Base-by-base conservation (phyloP, 2,888 invertebrate genomes). In the Diplolepis rosae region DNA sequence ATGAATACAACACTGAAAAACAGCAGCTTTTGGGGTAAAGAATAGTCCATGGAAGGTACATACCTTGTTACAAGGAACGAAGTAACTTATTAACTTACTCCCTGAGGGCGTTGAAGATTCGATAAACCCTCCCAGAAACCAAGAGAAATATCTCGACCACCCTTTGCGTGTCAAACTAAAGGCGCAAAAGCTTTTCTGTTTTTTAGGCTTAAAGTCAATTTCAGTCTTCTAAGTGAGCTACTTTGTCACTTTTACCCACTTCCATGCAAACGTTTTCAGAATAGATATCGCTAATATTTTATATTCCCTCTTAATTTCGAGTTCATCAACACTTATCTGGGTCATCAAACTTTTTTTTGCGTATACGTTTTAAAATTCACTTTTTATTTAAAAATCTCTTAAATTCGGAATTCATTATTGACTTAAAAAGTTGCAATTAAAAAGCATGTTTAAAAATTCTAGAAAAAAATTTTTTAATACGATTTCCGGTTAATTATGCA, bases 41-140 rank as follows among this genome's bases (percentile, higher is more conserved):
- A 77, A 72, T 72, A 61, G 65, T 71, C 74, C 51, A 48, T 56
- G 71, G 54, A 65, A 75, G 71, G 51, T 39, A 50, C 65, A 54
- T 54, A 73, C 68, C 69, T 71, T 52, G 73, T 73, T 72, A 70
- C 70, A 51, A 66, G 52, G 65, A 28, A 56, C 54, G 70, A 56
- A 70, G 70, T 75, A 76, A 79, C 76, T 82, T 79, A 80, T 81
- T 78, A 75, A 76, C 73, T 65, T 50, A 65, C 65, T 70, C 72
- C 73, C 77, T 27, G 35, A 69, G 78, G 77, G 72, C 61, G 69
- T 72, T 69, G 54, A 56, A 65, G 69, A 54, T 67, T 30, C 69
- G 15, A 65, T 51, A 35, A 9, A 22, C 48, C 28, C 45, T 22
- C 24, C 22, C 39, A 35, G 39, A 9, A 39, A 27, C 24, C 39